A percentile compares a stretch with the other conserved stretches of the same genome.
Evolutionary conservation across 2,888 invertebrate species (phyloP).

Genomic region (Drosophila sordidula): DNA sequence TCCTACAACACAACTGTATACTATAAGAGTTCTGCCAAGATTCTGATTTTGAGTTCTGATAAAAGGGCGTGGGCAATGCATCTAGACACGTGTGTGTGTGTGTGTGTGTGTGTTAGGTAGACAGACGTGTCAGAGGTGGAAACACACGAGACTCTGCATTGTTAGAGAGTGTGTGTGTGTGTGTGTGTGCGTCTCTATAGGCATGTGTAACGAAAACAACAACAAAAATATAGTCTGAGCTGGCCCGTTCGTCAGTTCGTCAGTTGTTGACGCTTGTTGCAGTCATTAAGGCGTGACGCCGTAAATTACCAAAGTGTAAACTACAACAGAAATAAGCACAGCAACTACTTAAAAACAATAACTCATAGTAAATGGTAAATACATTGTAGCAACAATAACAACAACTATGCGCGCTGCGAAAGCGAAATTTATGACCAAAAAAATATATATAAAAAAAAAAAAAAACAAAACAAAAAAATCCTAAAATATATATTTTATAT

Average conservation of each 20-base stretch:
- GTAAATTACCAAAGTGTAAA: constrained; percentile 73
- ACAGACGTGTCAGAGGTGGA: constrained; percentile 18
- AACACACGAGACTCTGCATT: constrained; percentile 8
- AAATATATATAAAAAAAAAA: too few species aligned
- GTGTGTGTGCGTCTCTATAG: constrained; percentile 16
- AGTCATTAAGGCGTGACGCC: constrained; percentile 78
- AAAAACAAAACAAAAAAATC: constrained; percentile 51
- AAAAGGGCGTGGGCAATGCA: constrained; percentile 67
- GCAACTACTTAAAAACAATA: constrained; percentile 48
- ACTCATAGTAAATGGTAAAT: constrained; percentile 44
- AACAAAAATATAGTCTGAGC: constrained; percentile 16
- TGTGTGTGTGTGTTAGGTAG: constrained; percentile 34
- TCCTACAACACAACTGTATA: not conserved
- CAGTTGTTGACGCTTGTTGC: constrained; percentile 61
- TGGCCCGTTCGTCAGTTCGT: constrained; percentile 32
- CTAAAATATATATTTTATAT: constrained; percentile 36
- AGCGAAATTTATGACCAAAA: constrained; percentile 71
- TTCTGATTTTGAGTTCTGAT: constrained; percentile 26
- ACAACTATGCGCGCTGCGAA: constrained; percentile 47
- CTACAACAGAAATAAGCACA: constrained; percentile 35
- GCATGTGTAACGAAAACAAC: constrained; percentile 42
- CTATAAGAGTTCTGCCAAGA: constrained; percentile 10
- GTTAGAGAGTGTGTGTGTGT: constrained; percentile 10
- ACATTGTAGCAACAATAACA: constrained; percentile 19
- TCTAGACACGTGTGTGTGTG: constrained; percentile 35